Base-by-base conservation (phyloP, 2,113 vertebrate species). In the Camelus bactrianus region DNA sequence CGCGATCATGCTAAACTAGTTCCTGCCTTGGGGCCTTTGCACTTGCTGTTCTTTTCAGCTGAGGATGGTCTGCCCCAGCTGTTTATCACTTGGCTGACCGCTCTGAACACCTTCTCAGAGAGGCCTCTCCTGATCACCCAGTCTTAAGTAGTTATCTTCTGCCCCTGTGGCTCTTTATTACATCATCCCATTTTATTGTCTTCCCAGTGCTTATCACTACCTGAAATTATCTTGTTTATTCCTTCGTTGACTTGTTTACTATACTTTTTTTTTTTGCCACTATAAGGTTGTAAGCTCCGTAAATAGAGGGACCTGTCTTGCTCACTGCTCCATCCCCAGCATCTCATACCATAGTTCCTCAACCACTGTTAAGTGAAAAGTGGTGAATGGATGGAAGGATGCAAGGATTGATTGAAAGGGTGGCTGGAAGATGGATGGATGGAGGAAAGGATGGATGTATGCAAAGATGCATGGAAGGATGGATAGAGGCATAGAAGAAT, bases 31-130 rank as follows among this genome's bases (percentile, higher is more conserved):
- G 48, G 94, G 88, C 65, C 93, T 96, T 89, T 80, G 96, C 70
- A 84, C 90, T 91, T 90, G 75, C 84, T 94, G 89, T 97, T 88
- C 96, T 81, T 88, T 85, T 19, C 56, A 35, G 22, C 26, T 32
- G 64, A 42, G 89, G 67, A 92, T 65, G 62, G 64, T n/a, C 80
- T 91, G 96, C 69, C 64, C 83, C 54, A 56, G 83, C 79, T 93
- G 83, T 82, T 93, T 70, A 86, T 75, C 92, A 93, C 92, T 92
- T 95, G 95, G 64, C 56, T 98, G 83, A 73, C 79, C 83, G 67
- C 35, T 96, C 72, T 89, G 95, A 96, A 97, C 77, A 88, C 52
- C 42, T 86, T 93, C 75, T 96, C 91, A 95, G 91, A 73, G 72
- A 92, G 92, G 58, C 35, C 52, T 96, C 32, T 62, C 42, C 75